Evolutionary conservation across 2,888 invertebrate species (phyloP), one percentile per base, ranked within the genome.

Genomic region (Ecdyonurus torrentis): DNA sequence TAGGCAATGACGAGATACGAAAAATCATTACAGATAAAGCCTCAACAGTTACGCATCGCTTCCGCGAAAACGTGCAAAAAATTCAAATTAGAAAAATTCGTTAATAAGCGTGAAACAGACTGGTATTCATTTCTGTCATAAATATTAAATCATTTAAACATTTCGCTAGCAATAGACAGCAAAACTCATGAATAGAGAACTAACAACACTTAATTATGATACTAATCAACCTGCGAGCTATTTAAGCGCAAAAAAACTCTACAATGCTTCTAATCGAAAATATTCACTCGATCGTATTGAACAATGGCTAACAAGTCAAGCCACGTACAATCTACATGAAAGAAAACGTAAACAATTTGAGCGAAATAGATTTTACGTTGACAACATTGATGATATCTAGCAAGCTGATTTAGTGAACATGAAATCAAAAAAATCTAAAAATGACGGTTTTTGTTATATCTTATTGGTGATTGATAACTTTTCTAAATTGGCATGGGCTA

Each of bases 311-410:
- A 37, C 1, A 37, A 25, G 2, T 37, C 20, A 22, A 15, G 37
- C n/a, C 2, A n/a, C 25, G 18, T 37, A 18, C 25, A 25, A 15
- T 23, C 25, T 64, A 2, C 66, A 68, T 53, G 58, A 63, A 24
- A 60, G 64, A 1, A 23, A 63, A 23, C 10, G 64, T 23, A 58
- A 61, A 37, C 62, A 65, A 58, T 67, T 66, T 63, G 61, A 59
- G 24, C 50, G 66, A 52, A 52, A 64, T 15, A 59, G 23, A 2
- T 67, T 66, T 58, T 53, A 63, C 18, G 64, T 67, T 0, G 52
- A 25, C 15, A 67, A 68, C 52, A 66, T 68, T 2, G 68, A 68
- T 52, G 67, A 67, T 53, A 25, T 65, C 0, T 68, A 66, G 66
- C 65, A 68, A 25, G 19, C 23, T 0, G 66, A 58, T 63, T 25